Conservation (phyloP, 2,113 vertebrate species). For the Bothrops jararaca region DNA sequence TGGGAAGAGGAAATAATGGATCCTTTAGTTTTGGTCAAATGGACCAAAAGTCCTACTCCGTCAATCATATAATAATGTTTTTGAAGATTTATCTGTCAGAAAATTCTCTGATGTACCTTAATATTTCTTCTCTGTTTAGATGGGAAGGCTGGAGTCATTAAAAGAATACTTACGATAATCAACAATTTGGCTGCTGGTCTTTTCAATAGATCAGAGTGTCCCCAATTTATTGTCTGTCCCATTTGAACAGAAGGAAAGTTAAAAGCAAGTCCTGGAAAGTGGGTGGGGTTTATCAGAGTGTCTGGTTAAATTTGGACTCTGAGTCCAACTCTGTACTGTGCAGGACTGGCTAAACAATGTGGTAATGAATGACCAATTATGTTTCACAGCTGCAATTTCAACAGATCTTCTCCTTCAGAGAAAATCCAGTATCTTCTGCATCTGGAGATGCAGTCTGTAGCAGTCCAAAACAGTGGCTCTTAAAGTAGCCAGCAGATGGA, state of each 20-base stretch:
- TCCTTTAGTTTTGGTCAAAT: constrained; percentile 44
- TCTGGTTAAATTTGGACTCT: constrained; percentile 74
- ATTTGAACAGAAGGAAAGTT: constrained; percentile 65
- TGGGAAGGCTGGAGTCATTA: constrained; percentile 48
- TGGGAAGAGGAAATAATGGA: constrained; percentile 37
- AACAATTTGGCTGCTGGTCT: constrained; percentile 63
- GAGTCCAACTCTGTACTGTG: constrained; percentile 65
- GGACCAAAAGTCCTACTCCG: constrained; percentile 24
- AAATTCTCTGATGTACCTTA: background rate
- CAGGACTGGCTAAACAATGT: constrained; percentile 64
- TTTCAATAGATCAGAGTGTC: constrained; percentile 62
- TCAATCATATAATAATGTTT: constrained; percentile 28
- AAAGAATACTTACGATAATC: constrained; percentile 69
- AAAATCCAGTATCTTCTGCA: constrained; percentile 52
- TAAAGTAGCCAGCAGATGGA: constrained; percentile 40
- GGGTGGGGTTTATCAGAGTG: constrained; percentile 73
- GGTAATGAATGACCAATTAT: constrained; percentile 65
- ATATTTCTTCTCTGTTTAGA: constrained; percentile 21
- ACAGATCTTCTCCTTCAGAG: constrained; percentile 40
- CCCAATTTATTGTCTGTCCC: constrained; percentile 53
- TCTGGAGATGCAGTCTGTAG: constrained; percentile 16
- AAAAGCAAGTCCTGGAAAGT: constrained; percentile 64
- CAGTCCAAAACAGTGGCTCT: constrained; percentile 39
- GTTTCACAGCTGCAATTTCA: constrained; percentile 68
- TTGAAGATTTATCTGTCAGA: constrained; percentile 36